These are phyloP conservation scores for Scopus umbretta DNA, from an alignment of 2,113 vertebrate genomes.

Conservation along the genomic window DNA sequence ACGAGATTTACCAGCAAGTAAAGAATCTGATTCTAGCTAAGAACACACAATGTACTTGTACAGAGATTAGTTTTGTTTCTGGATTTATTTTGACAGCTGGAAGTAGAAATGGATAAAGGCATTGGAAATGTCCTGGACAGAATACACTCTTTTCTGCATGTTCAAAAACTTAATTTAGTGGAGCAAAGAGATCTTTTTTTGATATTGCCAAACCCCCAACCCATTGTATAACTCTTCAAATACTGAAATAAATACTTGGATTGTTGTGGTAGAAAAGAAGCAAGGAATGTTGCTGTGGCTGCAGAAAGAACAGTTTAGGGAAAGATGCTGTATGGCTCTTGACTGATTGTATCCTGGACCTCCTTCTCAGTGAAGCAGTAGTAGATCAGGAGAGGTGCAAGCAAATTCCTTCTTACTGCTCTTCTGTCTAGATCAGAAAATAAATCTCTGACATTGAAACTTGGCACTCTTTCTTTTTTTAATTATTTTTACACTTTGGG, in stretches of 20 bases:
- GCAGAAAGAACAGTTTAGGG: neutral
- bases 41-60: neutral
- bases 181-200: neutral
- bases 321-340: neutral
- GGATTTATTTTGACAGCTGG: slow-evolving; percentile 17
- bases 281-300: neutral
- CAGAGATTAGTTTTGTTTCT: neutral
- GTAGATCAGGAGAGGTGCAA: neutral
- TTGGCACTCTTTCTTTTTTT: neutral
- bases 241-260: neutral
- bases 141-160: neutral
- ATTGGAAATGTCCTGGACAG: neutral
- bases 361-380: neutral
- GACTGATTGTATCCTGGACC: neutral
- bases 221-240: neutral
- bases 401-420: neutral
- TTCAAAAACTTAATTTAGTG: neutral
- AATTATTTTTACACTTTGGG: neutral
- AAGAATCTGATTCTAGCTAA: neutral
- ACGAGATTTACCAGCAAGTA: neutral
- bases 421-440: neutral
- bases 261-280: neutral
- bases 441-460: neutral
- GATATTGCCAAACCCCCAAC: neutral
- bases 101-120: neutral